Conservation (phyloP, 2,113 vertebrate genomes). For the Leptocoma aspasia region DNA sequence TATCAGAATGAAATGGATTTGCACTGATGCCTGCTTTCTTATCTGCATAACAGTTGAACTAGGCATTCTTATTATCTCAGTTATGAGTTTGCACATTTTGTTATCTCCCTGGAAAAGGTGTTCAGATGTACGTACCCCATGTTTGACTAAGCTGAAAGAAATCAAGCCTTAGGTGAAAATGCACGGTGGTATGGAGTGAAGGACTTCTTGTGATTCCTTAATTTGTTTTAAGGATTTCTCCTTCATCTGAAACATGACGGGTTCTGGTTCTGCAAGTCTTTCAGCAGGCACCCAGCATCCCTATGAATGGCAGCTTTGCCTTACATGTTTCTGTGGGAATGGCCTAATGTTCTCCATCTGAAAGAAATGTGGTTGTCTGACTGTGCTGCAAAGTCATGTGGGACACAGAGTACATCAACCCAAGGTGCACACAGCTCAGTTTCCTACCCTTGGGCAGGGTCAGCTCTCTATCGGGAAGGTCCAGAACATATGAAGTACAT, state of each 20-base stretch:
- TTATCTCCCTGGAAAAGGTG: constrained; percentile 1
- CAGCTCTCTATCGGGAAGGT: not conserved
- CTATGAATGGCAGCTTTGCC: not conserved
- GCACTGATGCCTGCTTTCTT: constrained; percentile 9
- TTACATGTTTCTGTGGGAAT: not conserved
- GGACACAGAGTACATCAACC: not conserved
- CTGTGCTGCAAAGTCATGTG: not conserved
- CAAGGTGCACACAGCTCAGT: not conserved
- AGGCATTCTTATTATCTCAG: not conserved
- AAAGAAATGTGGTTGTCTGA: not conserved
- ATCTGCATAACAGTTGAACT: constrained; percentile 5
- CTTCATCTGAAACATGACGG: not conserved
- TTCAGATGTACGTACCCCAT: not conserved
- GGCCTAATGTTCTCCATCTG: not conserved
- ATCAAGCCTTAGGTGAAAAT: not conserved
- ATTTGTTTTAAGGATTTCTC: not conserved
- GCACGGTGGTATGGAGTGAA: not conserved
- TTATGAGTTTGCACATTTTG: constrained; percentile 27
- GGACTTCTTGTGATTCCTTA: not conserved
- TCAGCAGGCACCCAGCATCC: not conserved
- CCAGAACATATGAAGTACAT: not conserved
- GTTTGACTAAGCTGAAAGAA: not conserved
- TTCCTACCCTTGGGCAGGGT: not conserved
- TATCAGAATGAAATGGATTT: constrained; percentile 43
- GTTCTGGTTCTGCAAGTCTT: not conserved